Evolutionary conservation across 2,888 invertebrate species (phyloP).

Genomic region (Aleiodes alternator): DNA sequence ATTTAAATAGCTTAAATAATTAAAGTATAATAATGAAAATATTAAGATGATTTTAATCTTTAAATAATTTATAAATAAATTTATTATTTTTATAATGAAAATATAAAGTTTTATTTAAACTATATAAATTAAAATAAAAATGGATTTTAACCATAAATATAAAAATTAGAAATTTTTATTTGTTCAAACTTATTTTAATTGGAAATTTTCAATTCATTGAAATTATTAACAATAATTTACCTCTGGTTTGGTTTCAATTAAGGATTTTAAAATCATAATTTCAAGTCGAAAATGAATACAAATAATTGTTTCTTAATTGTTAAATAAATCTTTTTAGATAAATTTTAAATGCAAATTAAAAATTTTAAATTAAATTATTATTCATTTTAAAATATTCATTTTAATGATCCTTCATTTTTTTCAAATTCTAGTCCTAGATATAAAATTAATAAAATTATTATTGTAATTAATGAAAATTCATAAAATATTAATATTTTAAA

Average conservation of each 20-base stretch:
- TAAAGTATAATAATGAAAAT: conserved; percentile 62
- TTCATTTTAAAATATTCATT: conserved; percentile 71
- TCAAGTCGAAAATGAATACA: conserved; percentile 78
- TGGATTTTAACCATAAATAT: conserved; percentile 76
- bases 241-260: conserved; percentile 80
- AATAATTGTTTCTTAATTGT: conserved; percentile 74
- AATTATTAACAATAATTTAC: conserved; percentile 83
- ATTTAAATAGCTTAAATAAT: conserved; percentile 43
- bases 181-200: conserved; percentile 76
- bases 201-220: conserved; percentile 77
- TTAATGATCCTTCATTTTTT: conserved; percentile 80
- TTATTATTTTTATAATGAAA: conserved; percentile 77
- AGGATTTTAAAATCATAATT: conserved; percentile 71
- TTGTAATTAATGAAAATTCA: conserved; percentile 62
- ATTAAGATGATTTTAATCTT: conserved; percentile 48
- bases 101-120: conserved; percentile 82
- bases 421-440: conserved; percentile 77
- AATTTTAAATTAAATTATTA: conserved; percentile 71
- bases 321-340: conserved; percentile 68
- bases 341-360: conserved; percentile 63
- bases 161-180: conserved; percentile 82
- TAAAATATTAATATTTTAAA: conserved; percentile 21
- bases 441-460: conserved; percentile 74
- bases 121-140: conserved; percentile 80
- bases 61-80: conserved; percentile 58